Evolutionary conservation across 2,113 vertebrate species (phyloP).

Genomic region (Brachionichthys hirsutus): DNA sequence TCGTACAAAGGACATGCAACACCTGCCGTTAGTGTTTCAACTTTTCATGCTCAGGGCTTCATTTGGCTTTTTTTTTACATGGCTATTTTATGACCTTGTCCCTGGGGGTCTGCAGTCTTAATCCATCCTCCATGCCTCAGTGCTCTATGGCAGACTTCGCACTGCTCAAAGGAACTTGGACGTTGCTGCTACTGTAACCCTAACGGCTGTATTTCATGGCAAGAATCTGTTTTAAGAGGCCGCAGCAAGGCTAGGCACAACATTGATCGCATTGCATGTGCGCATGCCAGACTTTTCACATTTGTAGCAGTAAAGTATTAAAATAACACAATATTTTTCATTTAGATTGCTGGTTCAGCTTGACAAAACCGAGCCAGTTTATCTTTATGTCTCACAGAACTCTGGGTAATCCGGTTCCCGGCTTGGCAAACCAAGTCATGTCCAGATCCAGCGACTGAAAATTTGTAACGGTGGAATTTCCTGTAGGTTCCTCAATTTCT

Average conservation of each 20-base stretch:
- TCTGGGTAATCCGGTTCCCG: slow-evolving; percentile 1
- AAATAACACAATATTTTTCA: slow-evolving; percentile 4
- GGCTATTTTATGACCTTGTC: slow-evolving; percentile 53
- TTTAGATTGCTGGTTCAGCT: background rate
- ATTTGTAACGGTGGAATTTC: background rate
- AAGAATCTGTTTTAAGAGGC: slow-evolving; percentile 47
- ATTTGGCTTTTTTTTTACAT: slow-evolving; percentile 50
- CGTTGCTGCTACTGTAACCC: slow-evolving; percentile 55
- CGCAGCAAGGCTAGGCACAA: slow-evolving; percentile 1
- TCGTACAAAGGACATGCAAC: background rate
- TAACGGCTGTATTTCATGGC: slow-evolving; percentile 43
- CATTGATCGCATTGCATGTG: background rate
- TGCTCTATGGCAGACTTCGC: slow-evolving; percentile 56
- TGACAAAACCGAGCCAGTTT: background rate
- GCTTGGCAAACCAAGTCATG: slow-evolving; percentile 3
- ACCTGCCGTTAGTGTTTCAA: slow-evolving; percentile 20
- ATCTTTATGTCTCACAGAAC: slow-evolving; percentile 3
- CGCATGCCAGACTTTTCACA: slow-evolving; percentile 8
- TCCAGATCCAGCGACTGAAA: slow-evolving; percentile 3
- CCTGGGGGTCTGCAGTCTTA: slow-evolving; percentile 42
- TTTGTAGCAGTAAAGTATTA: slow-evolving; percentile 23
- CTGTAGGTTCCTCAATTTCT: slow-evolving; percentile 5
- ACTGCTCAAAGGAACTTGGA: slow-evolving; percentile 46
- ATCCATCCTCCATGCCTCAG: slow-evolving; percentile 39
- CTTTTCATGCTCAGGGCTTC: slow-evolving; percentile 19